Base-by-base conservation (phyloP, 2,888 invertebrate species). In the Mesorhabditis spiculigera region DNA sequence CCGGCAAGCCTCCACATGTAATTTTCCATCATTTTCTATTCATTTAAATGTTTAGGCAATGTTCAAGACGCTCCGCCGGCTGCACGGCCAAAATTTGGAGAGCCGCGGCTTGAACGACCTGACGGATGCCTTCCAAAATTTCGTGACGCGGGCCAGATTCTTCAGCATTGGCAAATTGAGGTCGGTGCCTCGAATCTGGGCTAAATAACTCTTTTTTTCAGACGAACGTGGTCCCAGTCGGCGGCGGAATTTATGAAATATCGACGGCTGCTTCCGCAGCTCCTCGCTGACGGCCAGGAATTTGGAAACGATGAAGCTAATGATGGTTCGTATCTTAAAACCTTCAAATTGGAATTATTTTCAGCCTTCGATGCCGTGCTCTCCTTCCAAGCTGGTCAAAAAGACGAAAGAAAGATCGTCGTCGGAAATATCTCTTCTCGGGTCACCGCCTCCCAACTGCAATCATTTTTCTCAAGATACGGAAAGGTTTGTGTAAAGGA, bases 221-320 rank as follows among this genome's bases (percentile, higher is more conserved):
- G 86, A 50, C 67, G 86, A 68, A 86, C 86, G 5, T 86, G 86
- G 85, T 85, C 85, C 0, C 85, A 86, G 67, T 85, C 85, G 2
- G 86, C 86, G 4, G 84, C 83, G 3, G 86, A 86, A 66, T 86
- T 86, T 71, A 84, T 86, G 79, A 86, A 86, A 69, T 86, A 86
- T 67, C 79, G 86, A 5, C 77, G 85, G 5, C 77, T 86, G 8
- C 72, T 86, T 43, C 86, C 86, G 6, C 84, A 85, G 80, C 70
- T 86, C 43, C 76, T 86, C 6, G 81, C 81, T 10, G 83, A 85
- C 67, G 85, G 85, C 68, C 74, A 76, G 41, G 72, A 78, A 43
- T 61, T 71, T 41, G 58, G n/a, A 13, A 50, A 50, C n/a, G 72
- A 66, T 58, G 77, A 74, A n/a, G 73, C 70, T 13, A 72, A 76